Percentiles rank a stretch among this genome's conserved stretches.
Conservation (phyloP, 2,797 vertebrate genomes). For the Erpetoichthys calabaricus region DNA sequence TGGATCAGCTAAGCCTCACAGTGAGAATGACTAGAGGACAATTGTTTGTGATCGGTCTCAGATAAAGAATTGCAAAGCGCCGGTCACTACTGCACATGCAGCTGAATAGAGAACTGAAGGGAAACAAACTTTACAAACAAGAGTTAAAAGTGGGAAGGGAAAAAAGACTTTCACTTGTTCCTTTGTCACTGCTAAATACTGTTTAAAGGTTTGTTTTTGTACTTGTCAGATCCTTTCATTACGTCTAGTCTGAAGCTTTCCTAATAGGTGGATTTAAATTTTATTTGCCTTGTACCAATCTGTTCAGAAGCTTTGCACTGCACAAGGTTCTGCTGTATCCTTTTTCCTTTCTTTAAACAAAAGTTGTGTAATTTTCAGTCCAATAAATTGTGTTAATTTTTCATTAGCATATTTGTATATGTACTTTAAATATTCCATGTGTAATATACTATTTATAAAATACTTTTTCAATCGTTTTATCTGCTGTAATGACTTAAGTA, state of each 20-base stretch:
- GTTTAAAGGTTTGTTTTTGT: background rate
- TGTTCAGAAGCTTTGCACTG: too few relatives aligned
- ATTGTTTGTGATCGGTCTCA: constrained; percentile 36
- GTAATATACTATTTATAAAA: too few relatives aligned
- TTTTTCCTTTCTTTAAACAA: too few relatives aligned
- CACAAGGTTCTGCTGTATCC: too few relatives aligned
- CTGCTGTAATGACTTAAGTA: too few relatives aligned
- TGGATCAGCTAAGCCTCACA: constrained; percentile 37
- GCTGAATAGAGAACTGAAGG: constrained; percentile 44
- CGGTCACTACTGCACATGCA: constrained; percentile 39
- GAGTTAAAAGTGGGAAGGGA: constrained; percentile 32
- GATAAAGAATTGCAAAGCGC: constrained; percentile 41
- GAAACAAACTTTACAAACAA: constrained; percentile 36
- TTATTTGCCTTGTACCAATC: too few relatives aligned
- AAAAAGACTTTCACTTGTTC: constrained; percentile 28
- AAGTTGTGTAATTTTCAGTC: too few relatives aligned
- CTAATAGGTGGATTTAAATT: too few relatives aligned
- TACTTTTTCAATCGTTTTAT: too few relatives aligned
- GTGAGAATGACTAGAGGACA: constrained; percentile 23
- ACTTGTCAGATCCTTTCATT: background rate
- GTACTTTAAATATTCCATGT: too few relatives aligned
- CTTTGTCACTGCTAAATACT: constrained; percentile 9
- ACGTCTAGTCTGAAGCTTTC: background rate
- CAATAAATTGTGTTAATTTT: too few relatives aligned
- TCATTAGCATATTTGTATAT: too few relatives aligned